A percentile compares a stretch with the other conserved stretches of the same genome.
These are phyloP conservation scores for Ptychodera flava DNA, from an alignment of 35 echinoderm and acorn worm species.

Conservation along the genomic window DNA sequence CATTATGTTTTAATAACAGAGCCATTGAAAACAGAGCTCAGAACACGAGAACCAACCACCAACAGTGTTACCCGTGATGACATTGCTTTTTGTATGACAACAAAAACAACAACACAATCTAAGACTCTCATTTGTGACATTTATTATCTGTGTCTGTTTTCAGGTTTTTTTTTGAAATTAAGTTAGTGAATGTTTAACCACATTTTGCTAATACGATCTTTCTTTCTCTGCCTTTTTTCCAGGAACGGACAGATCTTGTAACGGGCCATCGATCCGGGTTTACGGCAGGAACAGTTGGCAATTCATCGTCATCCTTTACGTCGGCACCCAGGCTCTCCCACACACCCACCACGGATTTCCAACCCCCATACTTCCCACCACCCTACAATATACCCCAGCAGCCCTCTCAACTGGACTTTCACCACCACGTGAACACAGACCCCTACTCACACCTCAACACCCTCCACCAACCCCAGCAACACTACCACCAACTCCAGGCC, in stretches of 20 bases:
- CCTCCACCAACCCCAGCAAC: constrained; percentile 86
- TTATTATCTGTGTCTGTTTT: too few species aligned
- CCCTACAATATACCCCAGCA: constrained; percentile 96
- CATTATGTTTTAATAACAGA: too few species aligned
- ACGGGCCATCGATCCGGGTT: constrained; percentile 80
- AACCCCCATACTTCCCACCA: constrained; percentile 93
- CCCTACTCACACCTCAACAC: constrained; percentile 94
- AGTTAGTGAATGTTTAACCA: too few species aligned
- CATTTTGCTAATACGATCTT: neutral
- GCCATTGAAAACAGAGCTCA: too few species aligned
- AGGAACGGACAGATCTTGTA: constrained; percentile 90
- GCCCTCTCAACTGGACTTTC: constrained; percentile 80
- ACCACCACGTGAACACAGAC: constrained; percentile 79
- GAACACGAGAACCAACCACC: too few species aligned
- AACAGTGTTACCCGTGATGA: too few species aligned
- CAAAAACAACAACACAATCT: too few species aligned
- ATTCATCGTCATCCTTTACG: constrained; percentile 57
- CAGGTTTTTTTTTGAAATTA: too few species aligned
- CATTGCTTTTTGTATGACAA: too few species aligned
- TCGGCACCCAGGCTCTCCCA: constrained; percentile 84
- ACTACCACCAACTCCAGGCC: constrained; percentile 74
- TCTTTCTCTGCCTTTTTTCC: constrained; percentile 17
- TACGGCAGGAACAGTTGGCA: constrained; percentile 73
- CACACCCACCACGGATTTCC: constrained; percentile 91
- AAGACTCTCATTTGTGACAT: too few species aligned